Percentiles rank a stretch among this genome's conserved stretches.
Evolutionary conservation across 1,140 invertebrate species (phyloP).

Genomic region (Bombus polaris): DNA sequence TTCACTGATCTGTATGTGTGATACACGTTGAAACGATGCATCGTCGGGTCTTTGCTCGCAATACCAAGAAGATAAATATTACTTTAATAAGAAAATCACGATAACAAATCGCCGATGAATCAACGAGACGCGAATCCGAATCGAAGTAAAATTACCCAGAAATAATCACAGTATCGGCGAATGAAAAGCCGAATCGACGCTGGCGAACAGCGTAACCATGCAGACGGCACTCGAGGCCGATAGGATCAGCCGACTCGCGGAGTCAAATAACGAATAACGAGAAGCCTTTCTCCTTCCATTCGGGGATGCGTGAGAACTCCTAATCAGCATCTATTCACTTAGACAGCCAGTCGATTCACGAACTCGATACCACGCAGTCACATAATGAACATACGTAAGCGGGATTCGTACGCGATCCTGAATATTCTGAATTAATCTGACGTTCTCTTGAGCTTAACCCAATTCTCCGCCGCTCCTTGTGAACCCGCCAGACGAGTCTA

Average conservation of each 20-base stretch:
- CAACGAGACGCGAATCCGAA: not conserved
- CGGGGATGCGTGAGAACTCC: conserved; percentile 37
- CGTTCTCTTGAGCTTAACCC: not conserved
- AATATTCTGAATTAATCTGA: conserved; percentile 19
- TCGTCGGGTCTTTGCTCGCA: too few species aligned
- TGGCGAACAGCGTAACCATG: not conserved
- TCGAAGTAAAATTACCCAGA: not conserved
- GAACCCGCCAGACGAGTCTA: not conserved
- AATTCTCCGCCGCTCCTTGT: not conserved
- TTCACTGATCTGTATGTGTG: too few species aligned
- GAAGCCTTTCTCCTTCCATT: not conserved
- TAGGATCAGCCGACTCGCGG: conserved; percentile 18
- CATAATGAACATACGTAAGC: conserved; percentile 22
- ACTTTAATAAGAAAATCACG: too few species aligned
- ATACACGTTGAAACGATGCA: too few species aligned
- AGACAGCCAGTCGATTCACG: conserved; percentile 40
- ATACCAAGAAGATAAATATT: not conserved
- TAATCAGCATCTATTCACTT: conserved; percentile 41
- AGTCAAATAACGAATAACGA: conserved; percentile 41
- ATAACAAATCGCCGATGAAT: not conserved
- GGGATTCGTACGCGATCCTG: not conserved
- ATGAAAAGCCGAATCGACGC: not conserved
- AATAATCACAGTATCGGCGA: too few species aligned
- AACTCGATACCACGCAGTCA: conserved; percentile 23
- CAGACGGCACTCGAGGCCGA: conserved; percentile 17